Base-by-base conservation (phyloP, 2,888 invertebrate genomes). In the Amphipyra tragopoginis region DNA sequence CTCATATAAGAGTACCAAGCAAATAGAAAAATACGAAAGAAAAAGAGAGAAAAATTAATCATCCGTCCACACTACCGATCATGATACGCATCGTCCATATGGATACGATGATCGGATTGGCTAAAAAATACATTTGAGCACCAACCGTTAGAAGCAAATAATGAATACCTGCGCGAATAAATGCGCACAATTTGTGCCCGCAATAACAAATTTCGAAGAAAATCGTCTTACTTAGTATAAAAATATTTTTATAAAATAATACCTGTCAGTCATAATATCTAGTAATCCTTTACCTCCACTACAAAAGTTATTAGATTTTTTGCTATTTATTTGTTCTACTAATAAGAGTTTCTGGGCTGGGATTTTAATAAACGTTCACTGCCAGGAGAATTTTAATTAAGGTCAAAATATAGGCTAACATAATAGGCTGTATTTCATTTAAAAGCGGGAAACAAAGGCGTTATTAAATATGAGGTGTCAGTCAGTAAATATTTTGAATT, bases 251-350 rank as follows among this genome's bases (percentile, higher is more conserved):
- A 49, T 68, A 29, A 60, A 65, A 65, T 51, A 69, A 55, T 59
- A 52, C 39, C 44, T 52, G 43, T 42, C 65, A 40, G 42, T 52
- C 43, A 61, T 65, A 52, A 59, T 49, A 52, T 52, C 9, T n/a
- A 21, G n/a, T 65, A 70, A 70, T 71, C 71, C 52, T 57, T 66
- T 62, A 53, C 40, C 53, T 47, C 13, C 8, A 50, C 21, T 38
- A 54, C 38, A 21, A 55, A 57, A 50, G 54, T 62, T 70, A 71
- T 62, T 66, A 50, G 5, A 54, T 57, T 66, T 66, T 66, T 66
- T 62, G 51, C 21, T 48, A 39, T 42, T 33, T 57, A 54, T 65
- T 61, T 39, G 21, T 44, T 49, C 8, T 21, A 33, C 39, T 56
- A 61, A 54, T 52, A 52, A 71, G 43, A 52, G 43, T 42, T 47